Conservation (phyloP, 2,888 invertebrate genomes). For the Sinelater perroti region DNA sequence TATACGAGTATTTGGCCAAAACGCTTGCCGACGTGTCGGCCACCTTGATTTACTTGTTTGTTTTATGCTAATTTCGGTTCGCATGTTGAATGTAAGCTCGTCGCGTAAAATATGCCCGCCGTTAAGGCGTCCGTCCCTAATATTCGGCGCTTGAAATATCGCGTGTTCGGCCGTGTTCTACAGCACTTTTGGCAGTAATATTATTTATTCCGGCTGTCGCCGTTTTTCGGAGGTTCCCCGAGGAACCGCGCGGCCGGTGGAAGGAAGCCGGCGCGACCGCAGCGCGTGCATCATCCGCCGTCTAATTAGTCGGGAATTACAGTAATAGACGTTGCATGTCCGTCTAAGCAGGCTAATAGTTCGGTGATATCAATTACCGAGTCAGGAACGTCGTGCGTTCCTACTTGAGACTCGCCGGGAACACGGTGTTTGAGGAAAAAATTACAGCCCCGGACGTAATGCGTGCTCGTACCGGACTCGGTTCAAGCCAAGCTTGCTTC, state of each 20-base stretch:
- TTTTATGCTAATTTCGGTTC: constrained; percentile 48
- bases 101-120: constrained; percentile 43
- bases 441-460: constrained; percentile 11
- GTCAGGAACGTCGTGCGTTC: constrained; percentile 8
- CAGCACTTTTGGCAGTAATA: constrained; percentile 32
- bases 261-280: neutral
- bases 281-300: constrained; percentile 2
- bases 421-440: constrained; percentile 8
- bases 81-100: constrained; percentile 46
- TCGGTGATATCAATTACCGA: constrained; percentile 15
- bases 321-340: constrained; percentile 17
- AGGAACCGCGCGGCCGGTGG: constrained; percentile 1
- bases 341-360: constrained; percentile 12
- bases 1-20: constrained; percentile 33
- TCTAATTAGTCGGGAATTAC: constrained; percentile 13
- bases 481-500: constrained; percentile 17
- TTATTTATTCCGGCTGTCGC: constrained; percentile 23
- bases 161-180: constrained; percentile 34
- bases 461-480: constrained; percentile 20
- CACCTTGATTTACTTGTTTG: constrained; percentile 50
- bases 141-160: constrained; percentile 39
- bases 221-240: constrained; percentile 5
- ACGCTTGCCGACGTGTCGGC: constrained; percentile 37
- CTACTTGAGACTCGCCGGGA: constrained; percentile 17
- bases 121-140: constrained; percentile 40